Evolutionary conservation across 2,113 vertebrate genomes (phyloP), one percentile per base, ranked within the genome.

Genomic region (Zootoca vivipara): DNA sequence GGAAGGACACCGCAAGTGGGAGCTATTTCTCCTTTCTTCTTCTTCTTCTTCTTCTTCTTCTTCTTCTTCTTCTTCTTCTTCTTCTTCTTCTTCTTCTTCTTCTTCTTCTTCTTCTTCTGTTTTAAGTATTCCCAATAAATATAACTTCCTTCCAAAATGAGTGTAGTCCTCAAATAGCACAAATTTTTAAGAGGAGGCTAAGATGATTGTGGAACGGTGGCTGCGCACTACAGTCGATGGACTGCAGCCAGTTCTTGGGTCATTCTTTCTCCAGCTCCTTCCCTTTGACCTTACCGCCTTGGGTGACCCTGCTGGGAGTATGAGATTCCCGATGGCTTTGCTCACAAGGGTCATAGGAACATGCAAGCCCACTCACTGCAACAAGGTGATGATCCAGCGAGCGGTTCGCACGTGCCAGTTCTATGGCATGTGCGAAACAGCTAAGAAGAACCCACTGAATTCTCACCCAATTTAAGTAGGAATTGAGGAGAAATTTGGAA

Each of bases 1-100:
- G 88, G 92, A 93, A 80, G 65, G 82, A 72, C 52, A 86, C 77
- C 62, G 78, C 77, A 78, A 91, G 77, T 89, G 75, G 73, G 7
- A 80, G 58, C 10, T 1, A 1, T 87, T 85, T 90, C 26, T 88
- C 42, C n/a, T 62, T 89, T 22, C 0, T 20, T 26, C 4, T 56
- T 78, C 7, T 58, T 62, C 9, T 24, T 38, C 15, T 62, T 64
- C 3, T 70, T 30, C 1, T 70, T 70, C 7, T 30, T 28, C 8
- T 70, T 2, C 30, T 72, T 64, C 4, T 56, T 56, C 22, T 58
- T 58, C 33, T 33, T 90, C 30, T 89, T 38, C 38, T 28, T 56
- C 88, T 26, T 0, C 20, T 24, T 35, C 30, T 58, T 62, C 8
- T 69, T 28, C 24, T 69, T 69, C 3, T 28, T 24, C 22, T 69